phyloP scores from a whole-genome alignment of 1,140 invertebrate species.

The Pristionchus pacificus region DNA sequence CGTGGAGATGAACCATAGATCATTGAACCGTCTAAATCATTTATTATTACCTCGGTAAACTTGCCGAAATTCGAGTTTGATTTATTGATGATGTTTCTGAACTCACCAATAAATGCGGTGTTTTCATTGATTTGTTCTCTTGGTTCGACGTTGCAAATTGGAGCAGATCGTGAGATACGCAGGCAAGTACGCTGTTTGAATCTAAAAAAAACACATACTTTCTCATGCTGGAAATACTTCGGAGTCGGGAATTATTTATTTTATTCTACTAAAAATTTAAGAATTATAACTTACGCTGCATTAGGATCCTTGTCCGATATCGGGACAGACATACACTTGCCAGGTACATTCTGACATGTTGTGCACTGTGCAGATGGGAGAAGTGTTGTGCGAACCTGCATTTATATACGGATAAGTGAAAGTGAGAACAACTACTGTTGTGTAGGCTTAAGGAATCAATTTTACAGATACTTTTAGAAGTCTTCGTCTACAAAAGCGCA shows the following conservation, averaged over 20 bases:
- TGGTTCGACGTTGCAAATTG: conserved; percentile 46
- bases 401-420: no score
- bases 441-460: no score
- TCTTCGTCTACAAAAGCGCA: no score
- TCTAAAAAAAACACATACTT: conserved; percentile 41
- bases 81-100: background rate
- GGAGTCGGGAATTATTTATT: no score
- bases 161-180: conserved; percentile 54
- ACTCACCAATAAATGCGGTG: conserved; percentile 30
- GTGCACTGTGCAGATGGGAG: conserved; percentile 54
- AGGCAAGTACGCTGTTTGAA: conserved; percentile 51
- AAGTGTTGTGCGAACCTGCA: conserved; percentile 38
- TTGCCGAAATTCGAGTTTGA: background rate
- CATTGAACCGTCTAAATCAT: conserved; percentile 39
- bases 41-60: background rate
- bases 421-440: no score
- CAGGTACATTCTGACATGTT: conserved; percentile 49
- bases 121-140: conserved; percentile 55
- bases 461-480: no score
- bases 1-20: conserved; percentile 54
- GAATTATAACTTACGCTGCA: conserved; percentile 30
- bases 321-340: conserved; percentile 52
- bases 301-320: conserved; percentile 51
- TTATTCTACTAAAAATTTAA: conserved; percentile 29
- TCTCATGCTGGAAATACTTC: no score